Evolutionary conservation across 2,113 vertebrate genomes (phyloP).

Genomic region (Blennius ocellaris): DNA sequence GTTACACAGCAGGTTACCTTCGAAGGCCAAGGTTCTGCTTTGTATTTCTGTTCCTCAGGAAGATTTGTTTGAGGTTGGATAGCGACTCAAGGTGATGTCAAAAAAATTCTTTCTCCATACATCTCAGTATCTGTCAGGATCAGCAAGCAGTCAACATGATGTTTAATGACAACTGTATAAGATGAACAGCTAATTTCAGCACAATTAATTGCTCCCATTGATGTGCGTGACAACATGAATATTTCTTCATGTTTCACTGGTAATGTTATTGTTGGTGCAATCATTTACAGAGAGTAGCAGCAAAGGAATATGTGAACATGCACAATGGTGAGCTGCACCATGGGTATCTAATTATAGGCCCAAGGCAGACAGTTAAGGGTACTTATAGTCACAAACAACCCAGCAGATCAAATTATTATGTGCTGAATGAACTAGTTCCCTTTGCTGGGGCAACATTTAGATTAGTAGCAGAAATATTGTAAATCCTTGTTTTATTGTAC

Average conservation of each 20-base stretch:
- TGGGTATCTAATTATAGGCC: conserved; percentile 57
- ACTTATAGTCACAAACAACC: conserved; percentile 36
- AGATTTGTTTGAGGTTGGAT: conserved; percentile 6
- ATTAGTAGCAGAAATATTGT: conserved; percentile 28
- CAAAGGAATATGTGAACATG: conserved; percentile 19
- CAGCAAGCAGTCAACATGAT: conserved; percentile 1
- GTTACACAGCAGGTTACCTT: conserved; percentile 47
- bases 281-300: conserved; percentile 47
- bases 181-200: conserved; percentile 25
- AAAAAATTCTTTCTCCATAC: not conserved
- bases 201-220: conserved; percentile 36
- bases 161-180: conserved; percentile 39
- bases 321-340: conserved; percentile 19
- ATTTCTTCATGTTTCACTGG: conserved; percentile 27
- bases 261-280: conserved; percentile 25
- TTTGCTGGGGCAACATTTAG: conserved; percentile 23
- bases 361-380: conserved; percentile 49
- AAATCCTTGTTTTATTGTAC: conserved; percentile 15
- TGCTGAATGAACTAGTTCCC: conserved; percentile 26
- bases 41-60: conserved; percentile 22
- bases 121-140: conserved; percentile 15
- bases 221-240: conserved; percentile 43
- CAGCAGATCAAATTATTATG: conserved; percentile 38
- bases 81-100: conserved; percentile 17
- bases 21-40: conserved; percentile 11